Evolutionary conservation across 2,888 invertebrate species (phyloP).

Genomic region (Taphrorychus bicolor): DNA sequence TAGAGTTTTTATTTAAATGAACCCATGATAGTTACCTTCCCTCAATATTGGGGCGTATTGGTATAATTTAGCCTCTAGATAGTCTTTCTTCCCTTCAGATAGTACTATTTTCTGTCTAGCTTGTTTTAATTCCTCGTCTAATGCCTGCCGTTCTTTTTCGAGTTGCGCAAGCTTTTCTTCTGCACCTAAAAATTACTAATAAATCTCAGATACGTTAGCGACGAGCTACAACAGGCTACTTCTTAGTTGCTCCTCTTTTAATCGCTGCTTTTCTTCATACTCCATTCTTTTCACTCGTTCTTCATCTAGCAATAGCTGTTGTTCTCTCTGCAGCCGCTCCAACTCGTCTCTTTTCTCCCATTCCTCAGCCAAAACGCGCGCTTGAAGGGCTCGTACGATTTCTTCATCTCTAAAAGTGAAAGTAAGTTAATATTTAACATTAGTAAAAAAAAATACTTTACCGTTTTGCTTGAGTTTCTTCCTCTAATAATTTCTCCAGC

Average conservation of each 20-base stretch:
- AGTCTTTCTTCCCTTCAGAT: constrained; percentile 70
- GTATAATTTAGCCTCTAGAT: constrained; percentile 65
- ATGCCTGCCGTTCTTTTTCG: constrained; percentile 72
- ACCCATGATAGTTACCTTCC: constrained; percentile 57
- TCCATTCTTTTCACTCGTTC: constrained; percentile 78
- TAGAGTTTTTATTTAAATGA: too few relatives aligned
- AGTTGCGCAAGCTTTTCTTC: constrained; percentile 72
- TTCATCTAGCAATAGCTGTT: constrained; percentile 73
- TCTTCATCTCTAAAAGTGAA: constrained; percentile 72
- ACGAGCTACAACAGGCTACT: constrained; percentile 58
- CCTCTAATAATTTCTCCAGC: constrained; percentile 75
- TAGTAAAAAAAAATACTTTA: too few relatives aligned
- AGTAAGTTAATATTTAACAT: not conserved
- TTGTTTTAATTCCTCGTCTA: constrained; percentile 74
- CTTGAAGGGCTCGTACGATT: constrained; percentile 75
- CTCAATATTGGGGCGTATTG: constrained; percentile 64
- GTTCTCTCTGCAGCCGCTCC: constrained; percentile 80
- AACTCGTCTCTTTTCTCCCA: constrained; percentile 84
- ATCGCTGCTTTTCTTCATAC: constrained; percentile 74
- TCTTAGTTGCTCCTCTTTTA: constrained; percentile 74
- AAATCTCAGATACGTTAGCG: not conserved
- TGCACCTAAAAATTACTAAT: constrained; percentile 66
- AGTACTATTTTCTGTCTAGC: constrained; percentile 73
- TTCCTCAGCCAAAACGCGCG: constrained; percentile 80
- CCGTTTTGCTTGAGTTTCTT: constrained; percentile 83